Evolutionary conservation across 2,113 vertebrate species (phyloP).

Genomic region (Etheostoma spectabile): DNA sequence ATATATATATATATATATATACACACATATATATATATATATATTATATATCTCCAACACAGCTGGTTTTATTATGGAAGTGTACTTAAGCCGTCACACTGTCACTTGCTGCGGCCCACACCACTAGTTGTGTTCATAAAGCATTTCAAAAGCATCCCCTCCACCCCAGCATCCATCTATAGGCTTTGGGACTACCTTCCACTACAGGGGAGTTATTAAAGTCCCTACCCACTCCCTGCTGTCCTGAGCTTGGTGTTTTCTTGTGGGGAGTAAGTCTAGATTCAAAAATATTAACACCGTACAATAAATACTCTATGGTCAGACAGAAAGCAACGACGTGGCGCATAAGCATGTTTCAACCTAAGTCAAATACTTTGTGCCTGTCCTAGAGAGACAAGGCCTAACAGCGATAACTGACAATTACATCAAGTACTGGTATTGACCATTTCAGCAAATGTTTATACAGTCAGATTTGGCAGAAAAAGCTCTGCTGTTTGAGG

Average conservation of each 20-base stretch:
- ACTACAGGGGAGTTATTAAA: neutral
- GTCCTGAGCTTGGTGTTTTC: neutral
- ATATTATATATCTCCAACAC: too few species aligned
- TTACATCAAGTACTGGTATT: neutral
- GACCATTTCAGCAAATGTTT: too few species aligned
- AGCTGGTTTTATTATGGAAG: neutral
- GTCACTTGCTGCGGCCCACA: neutral
- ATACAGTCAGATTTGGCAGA: neutral
- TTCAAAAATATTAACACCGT: neutral
- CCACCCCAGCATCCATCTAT: neutral
- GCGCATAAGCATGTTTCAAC: neutral
- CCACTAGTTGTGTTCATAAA: neutral
- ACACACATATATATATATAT: too few species aligned
- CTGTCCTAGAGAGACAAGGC: neutral
- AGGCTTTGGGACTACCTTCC: neutral
- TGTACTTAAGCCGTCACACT: neutral
- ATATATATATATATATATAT: too few species aligned
- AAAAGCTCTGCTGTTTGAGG: neutral
- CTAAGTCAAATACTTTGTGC: neutral
- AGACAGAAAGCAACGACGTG: neutral
- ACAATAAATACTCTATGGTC: neutral
- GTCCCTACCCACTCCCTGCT: neutral
- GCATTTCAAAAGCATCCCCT: neutral
- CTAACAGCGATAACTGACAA: neutral
- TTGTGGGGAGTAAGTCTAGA: neutral